Percentiles rank a stretch among this genome's conserved stretches.
These are phyloP conservation scores for Monarcha castaneiventris DNA, from an alignment of 2,113 vertebrate species.

Conservation along the genomic window DNA sequence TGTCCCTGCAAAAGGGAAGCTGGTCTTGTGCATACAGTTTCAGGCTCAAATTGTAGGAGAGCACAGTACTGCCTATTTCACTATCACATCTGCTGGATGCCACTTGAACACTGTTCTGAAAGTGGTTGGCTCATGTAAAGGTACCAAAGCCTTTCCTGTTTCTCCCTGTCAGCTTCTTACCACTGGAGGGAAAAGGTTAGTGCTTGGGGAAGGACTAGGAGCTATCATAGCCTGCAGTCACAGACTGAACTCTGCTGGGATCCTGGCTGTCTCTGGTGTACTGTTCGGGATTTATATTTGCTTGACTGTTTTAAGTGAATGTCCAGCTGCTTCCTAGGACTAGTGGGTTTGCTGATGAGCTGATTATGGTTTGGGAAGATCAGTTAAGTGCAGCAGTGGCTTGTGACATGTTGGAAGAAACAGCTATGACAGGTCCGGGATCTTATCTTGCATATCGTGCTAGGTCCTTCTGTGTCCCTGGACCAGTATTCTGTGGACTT, in stretches of 20 bases:
- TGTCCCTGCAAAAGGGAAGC: constrained; percentile 72
- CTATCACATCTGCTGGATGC: constrained; percentile 71
- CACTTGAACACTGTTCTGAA: constrained; percentile 78
- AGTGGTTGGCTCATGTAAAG: constrained; percentile 82
- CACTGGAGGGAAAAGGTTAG: background rate
- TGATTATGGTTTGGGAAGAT: background rate
- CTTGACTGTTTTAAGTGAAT: background rate
- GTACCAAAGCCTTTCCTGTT: constrained; percentile 59
- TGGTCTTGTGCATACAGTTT: constrained; percentile 73
- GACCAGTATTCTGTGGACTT: constrained; percentile 79
- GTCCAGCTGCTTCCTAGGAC: background rate
- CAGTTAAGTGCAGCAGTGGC: background rate
- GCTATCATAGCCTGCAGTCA: background rate
- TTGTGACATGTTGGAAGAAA: background rate
- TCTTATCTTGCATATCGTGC: background rate
- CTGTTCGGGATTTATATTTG: background rate
- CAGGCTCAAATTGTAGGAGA: constrained; percentile 76
- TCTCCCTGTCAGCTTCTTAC: background rate
- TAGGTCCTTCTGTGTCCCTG: constrained; percentile 84
- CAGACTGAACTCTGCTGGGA: background rate
- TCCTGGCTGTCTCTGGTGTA: background rate
- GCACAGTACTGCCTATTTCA: constrained; percentile 82
- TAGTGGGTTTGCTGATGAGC: background rate
- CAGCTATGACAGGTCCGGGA: background rate
- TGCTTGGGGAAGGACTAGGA: background rate